Evolutionary conservation across 2,888 invertebrate species (phyloP), one percentile per base, ranked within the genome.

Genomic region (Drosophila anceps): DNA sequence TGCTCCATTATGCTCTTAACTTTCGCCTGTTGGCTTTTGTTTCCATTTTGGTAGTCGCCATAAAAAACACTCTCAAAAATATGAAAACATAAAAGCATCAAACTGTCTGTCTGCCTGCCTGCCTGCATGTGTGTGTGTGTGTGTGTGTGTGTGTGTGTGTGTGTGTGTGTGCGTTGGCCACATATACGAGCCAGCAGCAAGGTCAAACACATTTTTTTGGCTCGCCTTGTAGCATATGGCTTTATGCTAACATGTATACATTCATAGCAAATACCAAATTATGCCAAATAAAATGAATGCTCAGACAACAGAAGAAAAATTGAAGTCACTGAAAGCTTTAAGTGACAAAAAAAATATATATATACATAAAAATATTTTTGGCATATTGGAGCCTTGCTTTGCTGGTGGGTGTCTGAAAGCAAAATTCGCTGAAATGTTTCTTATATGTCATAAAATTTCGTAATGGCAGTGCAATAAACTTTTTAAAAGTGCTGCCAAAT

Each of bases 1-100:
- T 89, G 84, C 73, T 87, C 81, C 84, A 84, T 89, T 87, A 84
- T 87, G 84, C 89, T 79, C 75, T 84, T 81, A 81, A 79, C 87
- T 73, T 72, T 71, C 46, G 72, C 57, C 61, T 70, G 58, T 70
- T 64, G 59, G 57, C 82, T 75, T 81, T 84, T 78, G 75, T 86
- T 71, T 76, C 75, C 66, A 69, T 55, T 59, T 76, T 29, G 76
- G 51, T 53, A 58, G 66, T 48, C 57, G 24, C 62, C 68, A 82
- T 88, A 80, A 88, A 86, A 76, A 75, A 71, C 76, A 70, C 58
- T 65, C 65, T 46, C 69, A 59, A 62, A 71, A 75, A 72, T 76
- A 73, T 73, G 67, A 65, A 72, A 73, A 73, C 82, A 80, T 73
- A 73, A 73, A 71, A 65, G 54, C 69, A 80, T 75, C 66, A 69